A percentile compares a stretch with the other conserved stretches of the same genome.
These are phyloP conservation scores for Chelonus formosanus DNA, from an alignment of 2,888 invertebrate genomes.

Conservation along the genomic window DNA sequence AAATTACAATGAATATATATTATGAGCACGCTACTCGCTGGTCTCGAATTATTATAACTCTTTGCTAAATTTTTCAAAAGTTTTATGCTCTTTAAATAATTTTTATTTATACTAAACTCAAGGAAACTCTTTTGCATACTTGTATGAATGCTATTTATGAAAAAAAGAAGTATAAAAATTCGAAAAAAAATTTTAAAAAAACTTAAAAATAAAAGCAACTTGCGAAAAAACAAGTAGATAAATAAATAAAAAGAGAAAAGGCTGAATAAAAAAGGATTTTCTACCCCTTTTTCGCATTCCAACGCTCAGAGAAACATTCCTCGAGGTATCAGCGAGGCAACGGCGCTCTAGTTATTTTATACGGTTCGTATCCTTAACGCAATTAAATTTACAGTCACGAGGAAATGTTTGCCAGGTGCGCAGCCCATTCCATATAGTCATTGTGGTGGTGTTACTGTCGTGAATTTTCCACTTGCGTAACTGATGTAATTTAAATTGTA, in stretches of 20 bases:
- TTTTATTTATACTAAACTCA: too few relatives aligned
- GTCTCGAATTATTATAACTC: neutral
- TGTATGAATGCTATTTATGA: too few relatives aligned
- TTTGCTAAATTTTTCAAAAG: neutral
- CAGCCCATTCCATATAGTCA: slow-evolving; percentile 6
- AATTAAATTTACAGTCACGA: slow-evolving; percentile 53
- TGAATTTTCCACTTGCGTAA: slow-evolving; percentile 33
- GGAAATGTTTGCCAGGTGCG: slow-evolving; percentile 43
- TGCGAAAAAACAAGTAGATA: slow-evolving; percentile 10
- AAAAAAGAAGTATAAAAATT: too few relatives aligned
- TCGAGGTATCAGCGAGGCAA: slow-evolving; percentile 21
- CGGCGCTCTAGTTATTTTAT: slow-evolving; percentile 50
- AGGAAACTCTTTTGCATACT: too few relatives aligned
- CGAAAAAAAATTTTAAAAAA: too few relatives aligned
- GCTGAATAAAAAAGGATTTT: slow-evolving; percentile 19
- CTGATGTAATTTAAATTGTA: slow-evolving; percentile 38
- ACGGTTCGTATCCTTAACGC: slow-evolving; percentile 58
- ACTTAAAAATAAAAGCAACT: neutral
- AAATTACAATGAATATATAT: neutral
- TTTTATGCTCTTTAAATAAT: too few relatives aligned
- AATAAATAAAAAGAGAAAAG: slow-evolving; percentile 28
- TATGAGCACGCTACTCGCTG: neutral
- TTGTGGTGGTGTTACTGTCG: slow-evolving; percentile 30
- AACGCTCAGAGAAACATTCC: slow-evolving; percentile 24
- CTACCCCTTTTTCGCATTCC: slow-evolving; percentile 16